Evolutionary conservation across 2,888 invertebrate species (phyloP).

Genomic region (Scrobipalpa atriplicella): DNA sequence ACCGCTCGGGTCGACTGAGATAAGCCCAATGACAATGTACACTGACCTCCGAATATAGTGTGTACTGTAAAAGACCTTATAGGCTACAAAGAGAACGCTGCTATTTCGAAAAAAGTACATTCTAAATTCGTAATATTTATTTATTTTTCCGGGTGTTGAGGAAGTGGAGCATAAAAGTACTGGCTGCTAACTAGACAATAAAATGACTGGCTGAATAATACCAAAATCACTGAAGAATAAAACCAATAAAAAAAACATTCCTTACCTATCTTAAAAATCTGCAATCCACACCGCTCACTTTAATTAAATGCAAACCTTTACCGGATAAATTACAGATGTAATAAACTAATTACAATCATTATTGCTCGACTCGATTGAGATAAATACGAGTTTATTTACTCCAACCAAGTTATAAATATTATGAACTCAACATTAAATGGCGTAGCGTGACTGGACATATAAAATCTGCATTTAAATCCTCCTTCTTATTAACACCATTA

Average conservation of each 20-base stretch:
- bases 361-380: conserved; percentile 45
- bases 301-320: conserved; percentile 25
- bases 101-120: neutral
- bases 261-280: neutral
- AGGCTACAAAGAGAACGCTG: neutral
- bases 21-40: conserved; percentile 55
- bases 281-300: neutral
- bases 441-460: conserved; percentile 43
- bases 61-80: conserved; percentile 5
- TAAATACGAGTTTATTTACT: conserved; percentile 50
- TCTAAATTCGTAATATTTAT: neutral
- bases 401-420: conserved; percentile 46
- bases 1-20: conserved; percentile 52
- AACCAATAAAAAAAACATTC: neutral
- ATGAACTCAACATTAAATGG: conserved; percentile 44
- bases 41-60: conserved; percentile 49
- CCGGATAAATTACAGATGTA: conserved; percentile 41
- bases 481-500: conserved; percentile 50
- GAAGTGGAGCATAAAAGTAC: neutral
- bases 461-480: conserved; percentile 51
- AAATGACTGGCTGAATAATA: neutral
- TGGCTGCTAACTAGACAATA: neutral
- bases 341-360: conserved; percentile 24
- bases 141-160: neutral
- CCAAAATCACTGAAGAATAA: neutral